These are phyloP conservation scores for Saguinus imperator DNA, from an alignment of 2,113 vertebrate species.

Conservation along the genomic window DNA sequence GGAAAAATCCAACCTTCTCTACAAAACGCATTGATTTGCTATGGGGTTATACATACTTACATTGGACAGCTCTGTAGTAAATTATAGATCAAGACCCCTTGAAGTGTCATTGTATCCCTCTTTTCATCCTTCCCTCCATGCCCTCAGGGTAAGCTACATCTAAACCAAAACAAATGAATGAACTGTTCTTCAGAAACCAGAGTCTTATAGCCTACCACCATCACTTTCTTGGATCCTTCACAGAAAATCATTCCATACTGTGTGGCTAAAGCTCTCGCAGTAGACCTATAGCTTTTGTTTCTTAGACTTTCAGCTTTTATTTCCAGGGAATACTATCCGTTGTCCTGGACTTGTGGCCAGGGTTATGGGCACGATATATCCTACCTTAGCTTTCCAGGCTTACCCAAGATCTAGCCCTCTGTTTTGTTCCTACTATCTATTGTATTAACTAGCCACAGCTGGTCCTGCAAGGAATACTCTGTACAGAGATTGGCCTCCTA, in stretches of 20 bases:
- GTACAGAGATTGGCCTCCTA: not conserved
- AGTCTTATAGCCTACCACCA: not conserved
- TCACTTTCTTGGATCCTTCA: not conserved
- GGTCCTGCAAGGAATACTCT: not conserved
- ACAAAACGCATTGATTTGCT: not conserved
- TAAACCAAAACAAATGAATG: not conserved
- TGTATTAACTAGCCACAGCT: not conserved
- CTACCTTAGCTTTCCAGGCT: not conserved
- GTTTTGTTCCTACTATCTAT: not conserved
- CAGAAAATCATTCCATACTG: not conserved
- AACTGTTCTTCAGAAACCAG: not conserved
- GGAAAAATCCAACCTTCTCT: not conserved
- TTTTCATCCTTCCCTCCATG: not conserved
- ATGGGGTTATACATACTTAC: not conserved
- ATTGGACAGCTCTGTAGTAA: not conserved
- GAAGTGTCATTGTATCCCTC: not conserved
- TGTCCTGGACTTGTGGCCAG: not conserved
- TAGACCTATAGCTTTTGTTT: slow-evolving; percentile 18
- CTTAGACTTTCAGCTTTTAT: not conserved
- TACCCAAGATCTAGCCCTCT: not conserved
- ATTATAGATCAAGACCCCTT: not conserved
- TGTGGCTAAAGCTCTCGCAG: not conserved
- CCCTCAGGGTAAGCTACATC: not conserved
- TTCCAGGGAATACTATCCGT: not conserved
- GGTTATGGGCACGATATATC: not conserved